Percentiles rank a stretch among this genome's conserved stretches.
Evolutionary conservation across 1,140 invertebrate species (phyloP).

Genomic region (Teleopsis dalmanni): DNA sequence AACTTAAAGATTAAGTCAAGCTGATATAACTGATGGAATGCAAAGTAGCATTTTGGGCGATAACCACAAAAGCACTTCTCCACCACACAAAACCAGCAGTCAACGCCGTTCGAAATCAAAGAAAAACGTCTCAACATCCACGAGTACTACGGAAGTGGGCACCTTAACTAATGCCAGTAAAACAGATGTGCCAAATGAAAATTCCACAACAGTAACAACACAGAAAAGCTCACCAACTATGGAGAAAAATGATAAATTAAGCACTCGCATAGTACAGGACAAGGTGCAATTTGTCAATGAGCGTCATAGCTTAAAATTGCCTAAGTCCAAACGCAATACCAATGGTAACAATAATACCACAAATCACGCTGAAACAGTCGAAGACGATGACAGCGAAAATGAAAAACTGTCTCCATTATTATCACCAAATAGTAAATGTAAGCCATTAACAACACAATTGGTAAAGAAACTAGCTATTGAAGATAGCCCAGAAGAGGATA

Average conservation of each 20-base stretch:
- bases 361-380: constrained; percentile 34
- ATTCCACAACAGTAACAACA: not conserved
- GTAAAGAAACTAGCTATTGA: constrained; percentile 35
- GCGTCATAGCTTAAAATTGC: constrained; percentile 23
- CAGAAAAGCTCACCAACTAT: not conserved
- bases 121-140: constrained; percentile 35
- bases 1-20: not conserved
- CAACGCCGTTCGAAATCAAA: constrained; percentile 34
- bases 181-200: constrained; percentile 2
- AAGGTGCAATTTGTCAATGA: constrained; percentile 39
- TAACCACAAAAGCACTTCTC: constrained; percentile 32
- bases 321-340: constrained; percentile 10
- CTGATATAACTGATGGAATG: constrained; percentile 9
- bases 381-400: constrained; percentile 71
- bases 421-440: constrained; percentile 46
- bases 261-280: constrained; percentile 16
- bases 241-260: not conserved
- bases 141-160: constrained; percentile 28
- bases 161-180: constrained; percentile 14
- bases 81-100: constrained; percentile 28
- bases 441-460: constrained; percentile 1
- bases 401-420: constrained; percentile 71
- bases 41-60: constrained; percentile 1
- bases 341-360: constrained; percentile 12
- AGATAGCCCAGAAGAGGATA: constrained; percentile 21